Percentiles rank a stretch among this genome's conserved stretches.
These are phyloP conservation scores for Sparus aurata DNA, from an alignment of 2,797 vertebrate genomes.

Conservation along the genomic window DNA sequence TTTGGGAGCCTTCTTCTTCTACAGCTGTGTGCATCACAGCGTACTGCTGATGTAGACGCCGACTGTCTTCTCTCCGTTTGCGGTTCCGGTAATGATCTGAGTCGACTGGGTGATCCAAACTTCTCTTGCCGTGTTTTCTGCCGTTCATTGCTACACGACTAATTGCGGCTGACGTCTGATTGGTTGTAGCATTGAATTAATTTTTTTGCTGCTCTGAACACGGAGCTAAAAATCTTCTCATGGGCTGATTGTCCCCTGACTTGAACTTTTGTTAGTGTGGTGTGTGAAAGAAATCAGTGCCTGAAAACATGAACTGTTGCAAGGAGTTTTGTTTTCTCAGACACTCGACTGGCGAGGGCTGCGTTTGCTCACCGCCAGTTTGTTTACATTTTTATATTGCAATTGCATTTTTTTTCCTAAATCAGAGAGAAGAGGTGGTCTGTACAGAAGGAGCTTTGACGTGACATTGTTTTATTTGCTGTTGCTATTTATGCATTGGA, in stretches of 20 bases:
- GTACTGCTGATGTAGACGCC: neutral
- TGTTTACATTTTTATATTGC: constrained; percentile 72
- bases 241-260: neutral
- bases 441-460: neutral
- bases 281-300: constrained; percentile 49
- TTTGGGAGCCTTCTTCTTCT: neutral
- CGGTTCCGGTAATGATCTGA: neutral
- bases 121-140: neutral
- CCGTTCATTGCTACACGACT: neutral
- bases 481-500: constrained; percentile 37
- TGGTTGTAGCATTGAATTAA: neutral
- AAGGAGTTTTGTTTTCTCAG: neutral
- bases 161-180: neutral
- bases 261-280: neutral
- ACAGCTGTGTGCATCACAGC: neutral
- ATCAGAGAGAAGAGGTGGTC: neutral
- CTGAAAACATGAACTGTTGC: constrained; percentile 57
- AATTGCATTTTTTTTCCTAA: neutral
- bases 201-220: neutral
- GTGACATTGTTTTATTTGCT: constrained; percentile 23
- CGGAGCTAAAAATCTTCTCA: neutral
- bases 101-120: neutral
- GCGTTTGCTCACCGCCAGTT: constrained; percentile 10
- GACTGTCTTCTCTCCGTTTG: neutral
- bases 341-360: constrained; percentile 9